These are phyloP conservation scores for Trichacis sp. DNA, from an alignment of 2,888 invertebrate genomes.

Conservation along the genomic window DNA sequence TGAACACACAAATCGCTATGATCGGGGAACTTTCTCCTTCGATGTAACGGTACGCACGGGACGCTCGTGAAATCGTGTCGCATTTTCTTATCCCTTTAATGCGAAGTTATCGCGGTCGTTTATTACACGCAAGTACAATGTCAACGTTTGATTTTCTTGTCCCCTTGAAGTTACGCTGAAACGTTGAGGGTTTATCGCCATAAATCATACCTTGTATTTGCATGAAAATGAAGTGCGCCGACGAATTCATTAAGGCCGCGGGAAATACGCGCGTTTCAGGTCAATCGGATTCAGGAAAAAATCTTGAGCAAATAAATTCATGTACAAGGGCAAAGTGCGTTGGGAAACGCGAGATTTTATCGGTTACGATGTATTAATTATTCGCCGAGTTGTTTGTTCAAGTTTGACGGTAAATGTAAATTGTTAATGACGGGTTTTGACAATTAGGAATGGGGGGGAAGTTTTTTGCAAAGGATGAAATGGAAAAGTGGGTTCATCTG, in stretches of 20 bases:
- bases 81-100: slow-evolving; percentile 40
- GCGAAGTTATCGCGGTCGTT: slow-evolving; percentile 42
- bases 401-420: too few relatives aligned
- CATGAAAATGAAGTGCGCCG: slow-evolving; percentile 1
- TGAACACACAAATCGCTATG: slow-evolving; percentile 21
- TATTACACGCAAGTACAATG: slow-evolving; percentile 38
- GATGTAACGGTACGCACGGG: slow-evolving; percentile 34
- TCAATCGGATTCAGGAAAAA: slow-evolving; percentile 4
- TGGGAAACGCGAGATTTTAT: background rate
- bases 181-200: background rate
- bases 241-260: slow-evolving; percentile 16
- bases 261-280: background rate
- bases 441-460: too few relatives aligned
- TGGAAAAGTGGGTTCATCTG: too few relatives aligned
- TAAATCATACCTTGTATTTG: slow-evolving; percentile 3
- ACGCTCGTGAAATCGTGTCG: slow-evolving; percentile 39
- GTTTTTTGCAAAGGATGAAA: too few relatives aligned
- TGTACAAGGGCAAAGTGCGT: too few relatives aligned
- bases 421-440: too few relatives aligned
- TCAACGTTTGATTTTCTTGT: slow-evolving; percentile 8
- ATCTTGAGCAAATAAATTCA: background rate
- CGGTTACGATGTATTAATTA: too few relatives aligned
- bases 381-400: too few relatives aligned
- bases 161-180: background rate
- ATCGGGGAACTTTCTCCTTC: slow-evolving; percentile 38